Percentiles rank a stretch among this genome's conserved stretches.
These are phyloP conservation scores for Psittacula cyanocephala DNA, from an alignment of 2,113 vertebrate species.

Conservation along the genomic window DNA sequence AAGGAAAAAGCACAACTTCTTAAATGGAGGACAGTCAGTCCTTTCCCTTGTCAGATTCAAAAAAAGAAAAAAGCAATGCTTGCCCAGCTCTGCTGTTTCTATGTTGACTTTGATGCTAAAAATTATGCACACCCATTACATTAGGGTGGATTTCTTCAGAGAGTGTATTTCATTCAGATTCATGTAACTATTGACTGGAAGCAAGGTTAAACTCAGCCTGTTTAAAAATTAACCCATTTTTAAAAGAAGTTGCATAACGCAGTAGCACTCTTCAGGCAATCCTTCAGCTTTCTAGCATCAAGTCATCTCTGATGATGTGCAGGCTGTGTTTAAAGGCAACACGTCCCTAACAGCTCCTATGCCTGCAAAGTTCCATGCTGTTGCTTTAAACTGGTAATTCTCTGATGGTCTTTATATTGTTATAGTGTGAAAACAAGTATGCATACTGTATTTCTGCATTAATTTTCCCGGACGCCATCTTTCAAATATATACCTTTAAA, in stretches of 20 bases:
- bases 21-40: neutral
- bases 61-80: neutral
- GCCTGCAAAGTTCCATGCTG: neutral
- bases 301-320: neutral
- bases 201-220: slow-evolving; percentile 20
- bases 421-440: neutral
- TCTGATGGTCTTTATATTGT: neutral
- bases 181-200: neutral
- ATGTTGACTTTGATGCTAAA: neutral
- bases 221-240: slow-evolving; percentile 27
- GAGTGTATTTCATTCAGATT: neutral
- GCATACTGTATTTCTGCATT: neutral
- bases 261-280: neutral
- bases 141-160: neutral
- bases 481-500: neutral
- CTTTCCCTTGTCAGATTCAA: neutral
- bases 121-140: neutral
- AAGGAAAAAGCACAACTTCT: neutral
- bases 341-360: neutral
- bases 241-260: neutral
- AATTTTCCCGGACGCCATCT: neutral
- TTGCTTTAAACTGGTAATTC: neutral
- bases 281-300: slow-evolving; percentile 27
- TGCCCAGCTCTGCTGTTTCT: neutral
- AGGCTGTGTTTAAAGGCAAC: slow-evolving; percentile 2